These are phyloP conservation scores for Scophthalmus maximus DNA, from an alignment of 2,113 vertebrate genomes.

Conservation along the genomic window DNA sequence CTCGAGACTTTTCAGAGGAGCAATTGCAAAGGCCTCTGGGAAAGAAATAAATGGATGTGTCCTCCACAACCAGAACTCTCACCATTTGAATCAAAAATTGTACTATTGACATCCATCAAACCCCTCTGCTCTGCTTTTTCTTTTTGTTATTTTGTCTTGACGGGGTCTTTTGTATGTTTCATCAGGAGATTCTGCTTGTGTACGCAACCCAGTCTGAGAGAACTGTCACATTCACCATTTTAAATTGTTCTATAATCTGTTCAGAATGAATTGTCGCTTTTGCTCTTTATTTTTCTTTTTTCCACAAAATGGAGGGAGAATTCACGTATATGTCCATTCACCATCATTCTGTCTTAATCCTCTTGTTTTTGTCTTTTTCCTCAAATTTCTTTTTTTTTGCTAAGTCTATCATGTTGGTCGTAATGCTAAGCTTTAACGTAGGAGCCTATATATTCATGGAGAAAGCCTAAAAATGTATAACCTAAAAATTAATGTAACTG, in stretches of 20 bases:
- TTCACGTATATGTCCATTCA: conserved; percentile 77
- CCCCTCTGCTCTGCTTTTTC: conserved; percentile 82
- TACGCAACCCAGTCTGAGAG: conserved; percentile 78
- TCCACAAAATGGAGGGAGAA: conserved; percentile 49
- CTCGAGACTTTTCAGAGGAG: conserved; percentile 77
- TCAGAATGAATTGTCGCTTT: conserved; percentile 78
- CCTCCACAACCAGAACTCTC: conserved; percentile 73
- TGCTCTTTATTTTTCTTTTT: conserved; percentile 59
- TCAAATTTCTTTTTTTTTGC: conserved; percentile 74
- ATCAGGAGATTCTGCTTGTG: conserved; percentile 81
- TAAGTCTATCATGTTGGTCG: conserved; percentile 79
- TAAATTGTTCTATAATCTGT: conserved; percentile 79
- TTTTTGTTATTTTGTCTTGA: conserved; percentile 83
- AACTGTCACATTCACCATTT: conserved; percentile 78
- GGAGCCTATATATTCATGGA: conserved; percentile 87
- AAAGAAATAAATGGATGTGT: conserved; percentile 67
- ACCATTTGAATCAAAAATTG: conserved; percentile 74
- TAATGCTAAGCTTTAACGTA: conserved; percentile 91
- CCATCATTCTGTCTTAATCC: conserved; percentile 80
- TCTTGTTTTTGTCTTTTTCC: conserved; percentile 50
- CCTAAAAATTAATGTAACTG: conserved; percentile 82
- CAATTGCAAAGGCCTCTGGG: conserved; percentile 77
- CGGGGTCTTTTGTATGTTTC: conserved; percentile 81
- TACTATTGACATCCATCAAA: conserved; percentile 70
- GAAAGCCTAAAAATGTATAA: conserved; percentile 88